These are phyloP conservation scores for Dolichallabes microphthalmus DNA, from an alignment of 2,113 vertebrate genomes.

Conservation along the genomic window DNA sequence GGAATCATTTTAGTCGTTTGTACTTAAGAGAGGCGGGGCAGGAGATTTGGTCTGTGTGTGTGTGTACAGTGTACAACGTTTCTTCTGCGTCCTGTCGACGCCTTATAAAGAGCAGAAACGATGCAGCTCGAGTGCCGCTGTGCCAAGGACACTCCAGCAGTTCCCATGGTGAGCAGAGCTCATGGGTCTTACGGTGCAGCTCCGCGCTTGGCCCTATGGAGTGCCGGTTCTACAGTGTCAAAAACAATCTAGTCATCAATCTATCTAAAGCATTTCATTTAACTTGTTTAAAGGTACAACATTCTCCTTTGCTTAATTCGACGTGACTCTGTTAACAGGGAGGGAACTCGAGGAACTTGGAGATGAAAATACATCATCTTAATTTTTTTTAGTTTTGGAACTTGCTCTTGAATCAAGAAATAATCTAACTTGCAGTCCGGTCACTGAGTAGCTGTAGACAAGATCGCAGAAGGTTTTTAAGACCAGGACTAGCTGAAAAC, in stretches of 20 bases:
- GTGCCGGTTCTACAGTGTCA: neutral
- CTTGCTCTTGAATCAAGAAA: too few relatives aligned
- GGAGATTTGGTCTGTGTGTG: too few relatives aligned
- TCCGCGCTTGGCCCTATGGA: conserved; percentile 1
- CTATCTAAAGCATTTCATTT: neutral
- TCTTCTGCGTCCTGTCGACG: neutral
- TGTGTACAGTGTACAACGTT: neutral
- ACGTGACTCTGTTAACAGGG: neutral
- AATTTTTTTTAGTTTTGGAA: too few relatives aligned
- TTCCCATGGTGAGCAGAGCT: conserved; percentile 44
- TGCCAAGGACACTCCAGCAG: conserved; percentile 33
- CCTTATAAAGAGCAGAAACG: neutral
- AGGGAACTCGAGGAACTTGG: neutral
- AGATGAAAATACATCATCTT: neutral
- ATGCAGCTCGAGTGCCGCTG: conserved; percentile 30
- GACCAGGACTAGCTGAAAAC: neutral
- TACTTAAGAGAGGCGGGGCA: neutral
- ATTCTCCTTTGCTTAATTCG: neutral
- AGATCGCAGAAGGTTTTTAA: neutral
- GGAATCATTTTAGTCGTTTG: neutral
- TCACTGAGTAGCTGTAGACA: neutral
- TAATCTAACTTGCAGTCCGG: neutral
- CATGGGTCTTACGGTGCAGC: conserved; percentile 14
- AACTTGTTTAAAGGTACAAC: neutral
- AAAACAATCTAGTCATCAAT: neutral